Base-by-base conservation (phyloP, 2,113 vertebrate species). In the Triplophysa dalaica region DNA sequence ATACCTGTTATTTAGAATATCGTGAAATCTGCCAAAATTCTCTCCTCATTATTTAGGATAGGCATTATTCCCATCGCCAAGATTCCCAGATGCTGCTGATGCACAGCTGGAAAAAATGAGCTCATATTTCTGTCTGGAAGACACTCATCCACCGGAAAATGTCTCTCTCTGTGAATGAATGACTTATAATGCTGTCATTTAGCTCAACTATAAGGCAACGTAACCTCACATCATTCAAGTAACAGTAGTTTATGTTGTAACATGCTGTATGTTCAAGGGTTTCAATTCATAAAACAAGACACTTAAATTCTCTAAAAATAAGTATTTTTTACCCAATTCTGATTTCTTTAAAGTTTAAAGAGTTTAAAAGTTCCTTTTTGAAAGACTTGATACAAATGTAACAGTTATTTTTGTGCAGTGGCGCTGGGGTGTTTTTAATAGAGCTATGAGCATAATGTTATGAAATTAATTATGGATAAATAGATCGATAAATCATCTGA, bases 11-110 rank as follows among this genome's bases (percentile, higher is more conserved):
- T 84, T 73, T 48, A 72, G 70, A 81, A 78, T 75, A 58, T 70
- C 62, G 26, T 21, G 38, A 50, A 41, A 75, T 81, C 75, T 75
- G 83, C 83, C 79, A 84, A 75, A 73, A 56, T 78, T 81, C 69
- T 38, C 70, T 81, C 79, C 75, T 84, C 79, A 78, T 84, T 61
- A 84, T 84, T 84, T 81, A 81, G 62, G 75, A 78, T 84, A 78
- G 58, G 75, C 70, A 61, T 56, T 45, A 8, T 52, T 50, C 56
- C 13, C 13, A 5, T 62, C 73, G 67, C 81, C 67, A 75, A 67
- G 72, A 64, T 52, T 83, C 81, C 84, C 83, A 81, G 64, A 73
- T 70, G 77, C 83, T 86, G 80, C 84, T 84, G 86, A 73, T 73
- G 33, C 70, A 74, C 70, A 74, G 70, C 54, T 74, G 70, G 70